Percentiles rank a stretch among this genome's conserved stretches.
These are phyloP conservation scores for Gambusia yucatana DNA, from an alignment of 2,797 vertebrate genomes.

Conservation along the genomic window DNA sequence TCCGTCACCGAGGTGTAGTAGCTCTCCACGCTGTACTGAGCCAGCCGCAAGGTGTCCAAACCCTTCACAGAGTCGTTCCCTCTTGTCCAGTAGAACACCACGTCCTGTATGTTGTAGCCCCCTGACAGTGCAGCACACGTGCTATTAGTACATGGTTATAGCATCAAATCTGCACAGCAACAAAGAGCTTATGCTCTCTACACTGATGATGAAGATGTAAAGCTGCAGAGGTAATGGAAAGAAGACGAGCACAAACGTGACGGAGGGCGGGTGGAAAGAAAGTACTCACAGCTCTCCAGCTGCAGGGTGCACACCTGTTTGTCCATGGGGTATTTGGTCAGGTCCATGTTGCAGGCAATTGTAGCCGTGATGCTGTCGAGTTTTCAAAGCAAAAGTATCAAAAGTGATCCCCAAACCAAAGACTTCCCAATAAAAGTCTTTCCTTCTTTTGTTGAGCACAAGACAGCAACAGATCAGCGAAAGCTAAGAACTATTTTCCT, in stretches of 20 bases:
- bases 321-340: conserved; percentile 95
- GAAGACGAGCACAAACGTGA: conserved; percentile 19
- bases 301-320: conserved; percentile 92
- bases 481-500: neutral
- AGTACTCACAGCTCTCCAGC: conserved; percentile 93
- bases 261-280: conserved; percentile 11
- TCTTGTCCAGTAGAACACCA: conserved; percentile 92
- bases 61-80: conserved; percentile 92
- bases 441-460: conserved; percentile 7
- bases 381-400: conserved; percentile 26
- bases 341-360: conserved; percentile 93
- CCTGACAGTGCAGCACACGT: conserved; percentile 75
- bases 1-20: conserved; percentile 90
- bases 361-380: conserved; percentile 88
- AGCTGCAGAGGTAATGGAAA: conserved; percentile 16
- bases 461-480: conserved; percentile 10
- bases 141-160: neutral
- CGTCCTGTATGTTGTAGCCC: conserved; percentile 93
- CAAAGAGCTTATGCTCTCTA: conserved; percentile 44
- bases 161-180: neutral
- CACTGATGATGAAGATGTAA: conserved; percentile 14
- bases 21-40: conserved; percentile 92
- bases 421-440: neutral
- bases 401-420: neutral
- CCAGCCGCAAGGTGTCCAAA: conserved; percentile 85